Conservation (phyloP, 2,113 vertebrate genomes). For the Ramphastos sulfuratus region DNA sequence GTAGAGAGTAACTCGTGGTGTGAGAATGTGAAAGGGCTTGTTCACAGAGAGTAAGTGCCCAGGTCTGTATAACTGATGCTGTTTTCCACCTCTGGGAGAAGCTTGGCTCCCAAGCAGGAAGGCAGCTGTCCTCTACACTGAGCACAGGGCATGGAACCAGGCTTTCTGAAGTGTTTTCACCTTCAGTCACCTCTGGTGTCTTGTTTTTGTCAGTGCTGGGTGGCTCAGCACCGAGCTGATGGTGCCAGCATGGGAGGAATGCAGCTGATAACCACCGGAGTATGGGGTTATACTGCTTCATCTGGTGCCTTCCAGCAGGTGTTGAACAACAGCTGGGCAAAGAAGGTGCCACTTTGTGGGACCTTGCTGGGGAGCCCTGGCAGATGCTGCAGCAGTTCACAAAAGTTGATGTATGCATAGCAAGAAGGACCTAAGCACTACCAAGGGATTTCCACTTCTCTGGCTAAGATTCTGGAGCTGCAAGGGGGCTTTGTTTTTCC, state of each 20-base stretch:
- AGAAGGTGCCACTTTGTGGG: background rate
- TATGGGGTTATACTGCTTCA: background rate
- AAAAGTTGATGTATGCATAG: background rate
- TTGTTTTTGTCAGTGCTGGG: background rate
- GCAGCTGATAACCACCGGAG: background rate
- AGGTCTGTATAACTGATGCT: rapidly evolving
- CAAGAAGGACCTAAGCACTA: background rate
- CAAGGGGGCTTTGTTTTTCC: background rate
- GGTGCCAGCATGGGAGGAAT: rapidly evolving
- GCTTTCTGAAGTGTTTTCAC: background rate
- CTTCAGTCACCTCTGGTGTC: background rate
- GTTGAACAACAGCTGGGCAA: background rate
- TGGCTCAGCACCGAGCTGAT: background rate
- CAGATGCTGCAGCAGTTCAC: background rate
- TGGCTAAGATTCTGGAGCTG: background rate
- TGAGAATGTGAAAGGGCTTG: background rate
- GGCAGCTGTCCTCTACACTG: background rate
- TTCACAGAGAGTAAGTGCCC: rapidly evolving
- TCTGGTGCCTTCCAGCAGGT: too few relatives aligned
- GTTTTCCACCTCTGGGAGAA: background rate
- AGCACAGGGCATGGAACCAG: background rate
- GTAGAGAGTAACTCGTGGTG: background rate
- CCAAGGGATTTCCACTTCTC: background rate
- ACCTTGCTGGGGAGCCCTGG: background rate
- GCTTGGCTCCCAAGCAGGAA: background rate